Conservation (phyloP, 1,140 invertebrate genomes). For the Augochlora pura region DNA sequence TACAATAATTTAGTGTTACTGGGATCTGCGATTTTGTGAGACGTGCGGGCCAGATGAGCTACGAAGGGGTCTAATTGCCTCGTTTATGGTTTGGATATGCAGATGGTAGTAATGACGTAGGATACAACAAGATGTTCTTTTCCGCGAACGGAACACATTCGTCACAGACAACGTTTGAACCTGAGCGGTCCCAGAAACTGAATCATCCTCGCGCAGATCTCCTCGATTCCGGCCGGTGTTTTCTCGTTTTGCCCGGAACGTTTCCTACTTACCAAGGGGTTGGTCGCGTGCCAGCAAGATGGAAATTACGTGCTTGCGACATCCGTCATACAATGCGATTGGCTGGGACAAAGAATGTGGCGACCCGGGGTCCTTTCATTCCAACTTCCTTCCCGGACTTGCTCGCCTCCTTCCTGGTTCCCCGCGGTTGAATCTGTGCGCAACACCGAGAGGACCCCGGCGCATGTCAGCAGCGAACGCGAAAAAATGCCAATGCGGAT, state of each 20-base stretch:
- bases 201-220: not conserved
- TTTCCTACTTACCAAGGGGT: conserved; percentile 42
- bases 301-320: conserved; percentile 46
- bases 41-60: too few species aligned
- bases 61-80: too few species aligned
- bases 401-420: not conserved
- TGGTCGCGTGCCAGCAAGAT: conserved; percentile 46
- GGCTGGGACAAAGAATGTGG: conserved; percentile 33
- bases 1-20: too few species aligned
- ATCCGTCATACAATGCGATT: conserved; percentile 44
- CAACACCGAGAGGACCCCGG: not conserved
- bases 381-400: conserved; percentile 1
- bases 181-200: not conserved
- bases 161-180: conserved; percentile 12
- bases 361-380: conserved; percentile 39
- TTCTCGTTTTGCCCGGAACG: not conserved
- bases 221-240: not conserved
- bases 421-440: conserved; percentile 29
- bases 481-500: conserved; percentile 32
- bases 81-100: too few species aligned
- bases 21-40: too few species aligned
- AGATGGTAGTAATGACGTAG: too few species aligned
- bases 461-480: conserved; percentile 1
- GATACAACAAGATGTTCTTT: too few species aligned
- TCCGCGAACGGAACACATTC: too few species aligned